These are phyloP conservation scores for Ormyrus pomaceus DNA, from an alignment of 2,888 invertebrate genomes.

Conservation along the genomic window DNA sequence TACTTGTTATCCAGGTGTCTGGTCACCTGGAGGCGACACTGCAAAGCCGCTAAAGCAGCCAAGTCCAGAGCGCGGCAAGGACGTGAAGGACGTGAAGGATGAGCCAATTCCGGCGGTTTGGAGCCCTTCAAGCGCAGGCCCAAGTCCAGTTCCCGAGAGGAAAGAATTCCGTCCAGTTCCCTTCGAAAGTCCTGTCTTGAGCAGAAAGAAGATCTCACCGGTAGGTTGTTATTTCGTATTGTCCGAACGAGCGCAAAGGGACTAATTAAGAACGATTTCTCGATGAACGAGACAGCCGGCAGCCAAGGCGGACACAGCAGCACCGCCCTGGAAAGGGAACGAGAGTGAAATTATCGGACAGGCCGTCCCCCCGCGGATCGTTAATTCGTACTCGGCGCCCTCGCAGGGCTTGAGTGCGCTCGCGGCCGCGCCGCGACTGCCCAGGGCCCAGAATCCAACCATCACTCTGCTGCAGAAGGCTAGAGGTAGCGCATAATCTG, in stretches of 20 bases:
- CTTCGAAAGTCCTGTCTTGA: constrained; percentile 83
- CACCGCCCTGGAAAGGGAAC: constrained; percentile 66
- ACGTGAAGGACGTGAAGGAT: constrained; percentile 77
- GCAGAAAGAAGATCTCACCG: constrained; percentile 74
- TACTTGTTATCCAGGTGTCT: constrained; percentile 76
- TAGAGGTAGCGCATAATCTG: constrained; percentile 80
- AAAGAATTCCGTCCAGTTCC: constrained; percentile 89
- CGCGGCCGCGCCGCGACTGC: constrained; percentile 77
- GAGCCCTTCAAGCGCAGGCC: constrained; percentile 84
- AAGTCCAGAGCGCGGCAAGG: constrained; percentile 75
- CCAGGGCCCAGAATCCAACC: constrained; percentile 90
- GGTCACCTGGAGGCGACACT: constrained; percentile 79
- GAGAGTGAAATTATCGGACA: constrained; percentile 60
- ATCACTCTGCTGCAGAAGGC: constrained; percentile 92
- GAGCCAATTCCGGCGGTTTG: constrained; percentile 85
- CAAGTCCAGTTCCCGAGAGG: constrained; percentile 85
- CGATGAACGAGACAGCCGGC: constrained; percentile 6
- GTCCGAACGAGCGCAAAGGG: not conserved
- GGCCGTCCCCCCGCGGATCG: constrained; percentile 68
- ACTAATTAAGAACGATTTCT: constrained; percentile 23
- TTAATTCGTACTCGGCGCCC: constrained; percentile 80
- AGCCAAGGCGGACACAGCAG: constrained; percentile 28
- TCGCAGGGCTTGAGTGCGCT: constrained; percentile 79
- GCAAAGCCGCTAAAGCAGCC: constrained; percentile 72
- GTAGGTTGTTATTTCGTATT: constrained; percentile 19